Conservation (phyloP, 2,797 vertebrate genomes). For the Neostethus bicornis region DNA sequence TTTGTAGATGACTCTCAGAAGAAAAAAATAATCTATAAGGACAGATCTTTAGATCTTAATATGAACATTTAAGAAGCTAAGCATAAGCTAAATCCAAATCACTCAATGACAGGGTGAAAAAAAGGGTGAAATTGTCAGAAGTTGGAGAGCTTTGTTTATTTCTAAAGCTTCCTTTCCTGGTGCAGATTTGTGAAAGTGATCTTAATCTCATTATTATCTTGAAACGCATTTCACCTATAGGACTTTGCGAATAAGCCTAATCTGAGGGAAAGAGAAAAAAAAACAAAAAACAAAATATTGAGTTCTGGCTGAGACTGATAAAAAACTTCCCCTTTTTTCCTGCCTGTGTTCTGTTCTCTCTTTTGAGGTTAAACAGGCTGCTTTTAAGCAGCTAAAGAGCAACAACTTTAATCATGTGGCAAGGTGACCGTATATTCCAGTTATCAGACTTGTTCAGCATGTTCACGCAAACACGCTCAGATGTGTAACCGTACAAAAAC, state of each 20-base stretch:
- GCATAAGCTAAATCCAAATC: conserved; percentile 58
- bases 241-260: conserved; percentile 71
- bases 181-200: conserved; percentile 68
- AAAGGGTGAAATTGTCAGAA: conserved; percentile 51
- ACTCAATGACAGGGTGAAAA: conserved; percentile 2
- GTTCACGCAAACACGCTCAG: conserved; percentile 31
- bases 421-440: conserved; percentile 74
- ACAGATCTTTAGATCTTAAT: conserved; percentile 52
- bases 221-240: conserved; percentile 74
- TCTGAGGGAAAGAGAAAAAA: conserved; percentile 61
- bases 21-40: conserved; percentile 4
- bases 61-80: conserved; percentile 60
- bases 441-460: conserved; percentile 66
- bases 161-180: conserved; percentile 57
- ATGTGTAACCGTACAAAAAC: conserved; percentile 11
- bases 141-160: conserved; percentile 68
- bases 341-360: conserved; percentile 43
- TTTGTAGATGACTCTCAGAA: conserved; percentile 37
- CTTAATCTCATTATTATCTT: conserved; percentile 72
- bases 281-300: conserved; percentile 60
- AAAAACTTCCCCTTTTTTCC: conserved; percentile 44
- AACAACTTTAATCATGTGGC: conserved; percentile 69
- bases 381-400: conserved; percentile 70
- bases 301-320: conserved; percentile 74
- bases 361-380: conserved; percentile 61